Evolutionary conservation across 2,113 vertebrate genomes (phyloP).

Genomic region (Mastomys natalensis): DNA sequence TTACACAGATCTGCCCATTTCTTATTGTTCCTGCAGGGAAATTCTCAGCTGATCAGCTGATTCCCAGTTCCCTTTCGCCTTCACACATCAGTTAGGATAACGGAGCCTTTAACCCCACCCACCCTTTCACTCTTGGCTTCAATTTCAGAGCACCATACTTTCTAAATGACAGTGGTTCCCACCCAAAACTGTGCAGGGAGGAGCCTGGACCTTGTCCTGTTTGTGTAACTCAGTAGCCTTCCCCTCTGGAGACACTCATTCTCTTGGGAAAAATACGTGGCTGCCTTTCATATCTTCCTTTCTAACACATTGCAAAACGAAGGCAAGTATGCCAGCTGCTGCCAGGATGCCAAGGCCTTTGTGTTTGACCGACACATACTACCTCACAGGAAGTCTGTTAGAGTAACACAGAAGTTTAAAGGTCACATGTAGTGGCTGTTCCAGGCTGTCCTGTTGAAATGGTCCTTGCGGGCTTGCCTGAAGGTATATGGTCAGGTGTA

Average conservation of each 20-base stretch:
- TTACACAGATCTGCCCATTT: slow-evolving; percentile 85
- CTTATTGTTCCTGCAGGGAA: slow-evolving; percentile 83
- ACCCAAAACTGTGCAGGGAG: slow-evolving; percentile 59
- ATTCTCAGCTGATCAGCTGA: slow-evolving; percentile 79
- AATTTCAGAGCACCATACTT: neutral
- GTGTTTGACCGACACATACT: slow-evolving; percentile 25
- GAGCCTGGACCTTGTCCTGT: slow-evolving; percentile 24
- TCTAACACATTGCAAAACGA: slow-evolving; percentile 63
- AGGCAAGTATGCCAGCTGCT: slow-evolving; percentile 59
- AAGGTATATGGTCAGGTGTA: neutral
- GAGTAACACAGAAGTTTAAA: slow-evolving; percentile 50
- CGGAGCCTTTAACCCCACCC: slow-evolving; percentile 61
- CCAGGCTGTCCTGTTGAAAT: neutral
- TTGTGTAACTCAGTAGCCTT: slow-evolving; percentile 71
- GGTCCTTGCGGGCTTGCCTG: neutral
- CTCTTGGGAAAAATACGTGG: slow-evolving; percentile 79
- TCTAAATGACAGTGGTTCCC: slow-evolving; percentile 68
- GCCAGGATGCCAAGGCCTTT: slow-evolving; percentile 40
- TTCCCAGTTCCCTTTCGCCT: slow-evolving; percentile 81
- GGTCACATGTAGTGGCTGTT: neutral
- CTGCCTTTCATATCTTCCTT: neutral
- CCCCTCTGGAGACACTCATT: slow-evolving; percentile 74
- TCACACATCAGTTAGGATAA: slow-evolving; percentile 75
- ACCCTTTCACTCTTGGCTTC: neutral
- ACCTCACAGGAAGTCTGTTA: slow-evolving; percentile 24